Evolutionary conservation across 2,113 vertebrate species (phyloP).

Genomic region (Pituophis catenifer): DNA sequence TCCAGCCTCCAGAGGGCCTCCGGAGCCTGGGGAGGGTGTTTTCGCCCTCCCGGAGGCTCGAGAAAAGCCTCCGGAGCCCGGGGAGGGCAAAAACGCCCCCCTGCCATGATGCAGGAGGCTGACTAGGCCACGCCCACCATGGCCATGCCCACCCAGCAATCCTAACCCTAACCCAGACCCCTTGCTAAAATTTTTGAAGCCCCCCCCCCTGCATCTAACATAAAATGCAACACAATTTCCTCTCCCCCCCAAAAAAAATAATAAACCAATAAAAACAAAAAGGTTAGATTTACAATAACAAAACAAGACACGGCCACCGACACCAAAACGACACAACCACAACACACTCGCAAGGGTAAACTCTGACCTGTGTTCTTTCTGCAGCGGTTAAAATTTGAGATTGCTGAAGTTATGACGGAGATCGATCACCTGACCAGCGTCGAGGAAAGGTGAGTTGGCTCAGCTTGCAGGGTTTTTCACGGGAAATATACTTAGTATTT

Average conservation of each 20-base stretch:
- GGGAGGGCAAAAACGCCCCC: too few relatives aligned
- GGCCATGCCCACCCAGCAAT: too few relatives aligned
- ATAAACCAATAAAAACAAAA: not conserved
- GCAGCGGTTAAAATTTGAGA: constrained; percentile 96
- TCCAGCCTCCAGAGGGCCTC: too few relatives aligned
- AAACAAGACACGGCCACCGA: not conserved
- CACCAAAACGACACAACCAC: not conserved
- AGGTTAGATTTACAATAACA: not conserved
- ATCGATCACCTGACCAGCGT: constrained; percentile 93
- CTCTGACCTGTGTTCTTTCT: constrained; percentile 37
- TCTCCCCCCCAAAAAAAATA: not conserved
- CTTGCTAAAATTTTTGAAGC: too few relatives aligned
- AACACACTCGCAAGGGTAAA: not conserved
- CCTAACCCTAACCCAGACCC: too few relatives aligned
- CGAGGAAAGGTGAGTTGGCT: constrained; percentile 84
- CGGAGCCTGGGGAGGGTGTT: too few relatives aligned
- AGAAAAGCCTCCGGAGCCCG: too few relatives aligned
- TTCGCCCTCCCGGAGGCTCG: too few relatives aligned
- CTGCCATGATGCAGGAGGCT: too few relatives aligned
- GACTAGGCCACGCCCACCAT: too few relatives aligned
- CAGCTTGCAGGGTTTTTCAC: not conserved
- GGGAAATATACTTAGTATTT: not conserved
- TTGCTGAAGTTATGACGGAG: constrained; percentile 97
- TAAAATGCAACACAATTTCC: not conserved
- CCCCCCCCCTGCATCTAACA: not conserved